phyloP scores from a whole-genome alignment of 2,113 vertebrate genomes.

The Bos taurus region DNA sequence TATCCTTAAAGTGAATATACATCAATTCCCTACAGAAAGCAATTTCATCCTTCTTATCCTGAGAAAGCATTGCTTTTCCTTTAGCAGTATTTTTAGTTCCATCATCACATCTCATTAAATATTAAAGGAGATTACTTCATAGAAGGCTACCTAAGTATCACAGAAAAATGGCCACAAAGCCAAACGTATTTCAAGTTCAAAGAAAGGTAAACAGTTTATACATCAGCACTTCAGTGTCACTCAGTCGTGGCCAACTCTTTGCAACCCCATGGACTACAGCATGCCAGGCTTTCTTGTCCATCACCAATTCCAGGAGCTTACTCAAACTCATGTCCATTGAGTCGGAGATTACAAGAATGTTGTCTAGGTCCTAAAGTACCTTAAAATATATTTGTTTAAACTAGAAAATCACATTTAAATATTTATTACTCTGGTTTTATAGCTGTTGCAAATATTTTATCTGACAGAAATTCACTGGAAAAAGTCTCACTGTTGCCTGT shows the following conservation, averaged over 20 bases:
- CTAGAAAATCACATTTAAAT: slow-evolving; percentile 4
- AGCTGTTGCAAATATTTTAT: not conserved
- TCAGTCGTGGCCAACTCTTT: not conserved
- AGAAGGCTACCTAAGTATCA: not conserved
- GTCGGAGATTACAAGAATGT: not conserved
- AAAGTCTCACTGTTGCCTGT: not conserved
- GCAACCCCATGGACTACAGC: not conserved
- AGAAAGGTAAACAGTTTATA: not conserved
- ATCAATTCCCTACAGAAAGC: not conserved
- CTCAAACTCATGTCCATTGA: not conserved
- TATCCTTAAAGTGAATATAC: not conserved
- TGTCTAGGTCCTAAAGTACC: not conserved
- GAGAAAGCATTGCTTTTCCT: not conserved
- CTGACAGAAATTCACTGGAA: not conserved
- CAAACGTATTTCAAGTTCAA: not conserved
- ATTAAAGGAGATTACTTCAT: not conserved
- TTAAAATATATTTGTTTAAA: not conserved
- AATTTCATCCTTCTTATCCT: not conserved
- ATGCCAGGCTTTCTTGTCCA: not conserved
- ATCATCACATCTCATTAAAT: not conserved
- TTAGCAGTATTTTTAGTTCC: not conserved
- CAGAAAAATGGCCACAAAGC: not conserved
- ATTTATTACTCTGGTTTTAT: not conserved
- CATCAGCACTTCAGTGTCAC: not conserved
- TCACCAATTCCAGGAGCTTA: not conserved